These are phyloP conservation scores for Gnathonemus echidnorhynchus DNA, from an alignment of 2,113 vertebrate genomes.

Conservation along the genomic window DNA sequence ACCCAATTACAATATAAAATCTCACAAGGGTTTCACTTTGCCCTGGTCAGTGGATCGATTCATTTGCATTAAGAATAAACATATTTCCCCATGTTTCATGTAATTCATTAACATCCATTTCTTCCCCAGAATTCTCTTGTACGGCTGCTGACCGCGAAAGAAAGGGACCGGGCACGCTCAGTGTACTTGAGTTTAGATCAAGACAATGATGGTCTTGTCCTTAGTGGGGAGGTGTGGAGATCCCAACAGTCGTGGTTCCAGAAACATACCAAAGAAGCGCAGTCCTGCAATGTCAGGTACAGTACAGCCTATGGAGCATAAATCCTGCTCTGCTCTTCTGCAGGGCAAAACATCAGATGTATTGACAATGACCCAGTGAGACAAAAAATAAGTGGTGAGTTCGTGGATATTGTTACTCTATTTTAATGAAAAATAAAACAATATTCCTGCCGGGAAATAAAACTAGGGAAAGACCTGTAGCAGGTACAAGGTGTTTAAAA, in stretches of 20 bases:
- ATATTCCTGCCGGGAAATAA: not conserved
- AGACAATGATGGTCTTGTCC: slow-evolving; percentile 64
- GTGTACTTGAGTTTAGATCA: slow-evolving; percentile 69
- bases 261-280: slow-evolving; percentile 68
- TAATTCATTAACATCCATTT: not conserved
- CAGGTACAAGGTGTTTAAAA: not conserved
- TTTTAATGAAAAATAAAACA: not conserved
- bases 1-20: not conserved
- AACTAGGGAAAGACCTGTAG: not conserved
- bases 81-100: not conserved
- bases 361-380: not conserved
- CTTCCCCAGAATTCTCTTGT: slow-evolving; percentile 74
- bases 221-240: slow-evolving; percentile 62
- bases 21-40: not conserved
- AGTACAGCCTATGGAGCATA: not conserved
- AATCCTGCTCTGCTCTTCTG: not conserved
- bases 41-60: not conserved
- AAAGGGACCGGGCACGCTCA: slow-evolving; percentile 67
- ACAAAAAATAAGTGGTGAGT: not conserved
- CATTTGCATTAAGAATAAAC: not conserved
- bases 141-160: slow-evolving; percentile 78
- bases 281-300: slow-evolving; percentile 87
- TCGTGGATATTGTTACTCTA: not conserved
- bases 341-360: not conserved
- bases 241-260: slow-evolving; percentile 81